A percentile compares a stretch with the other conserved stretches of the same genome.
Conservation (phyloP, 1,140 invertebrate genomes). For the Eriosoma lanigerum region DNA sequence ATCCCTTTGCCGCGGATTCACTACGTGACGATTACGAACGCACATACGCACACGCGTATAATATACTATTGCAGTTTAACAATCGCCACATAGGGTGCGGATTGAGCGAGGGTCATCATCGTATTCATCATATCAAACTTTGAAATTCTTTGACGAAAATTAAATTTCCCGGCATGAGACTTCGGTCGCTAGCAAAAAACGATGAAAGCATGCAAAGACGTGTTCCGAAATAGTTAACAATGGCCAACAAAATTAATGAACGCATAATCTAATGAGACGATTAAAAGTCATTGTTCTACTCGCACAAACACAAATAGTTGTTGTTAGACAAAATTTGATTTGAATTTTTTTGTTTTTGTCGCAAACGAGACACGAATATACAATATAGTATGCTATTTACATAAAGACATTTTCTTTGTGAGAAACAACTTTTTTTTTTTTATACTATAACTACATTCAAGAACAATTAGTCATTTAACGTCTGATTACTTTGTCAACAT, state of each 20-base stretch:
- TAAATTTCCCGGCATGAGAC: conserved; percentile 23
- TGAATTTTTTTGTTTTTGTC: too few relatives aligned
- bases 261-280: background rate
- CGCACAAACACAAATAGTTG: too few relatives aligned
- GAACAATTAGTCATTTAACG: too few relatives aligned
- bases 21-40: conserved; percentile 40
- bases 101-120: background rate
- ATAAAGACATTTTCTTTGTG: too few relatives aligned
- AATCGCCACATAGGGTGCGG: background rate
- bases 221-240: background rate
- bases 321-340: too few relatives aligned
- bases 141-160: conserved; percentile 24
- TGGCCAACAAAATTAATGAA: conserved; percentile 31
- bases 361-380: too few relatives aligned
- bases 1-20: conserved; percentile 34
- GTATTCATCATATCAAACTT: conserved; percentile 32
- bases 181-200: conserved; percentile 29
- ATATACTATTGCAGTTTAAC: background rate
- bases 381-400: too few relatives aligned
- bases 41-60: background rate
- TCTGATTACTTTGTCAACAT: too few relatives aligned
- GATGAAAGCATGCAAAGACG: background rate
- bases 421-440: too few relatives aligned
- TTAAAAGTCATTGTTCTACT: conserved; percentile 7
- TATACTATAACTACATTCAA: too few relatives aligned